Base-by-base conservation (phyloP, 2,797 vertebrate species). In the Pygocentrus nattereri region DNA sequence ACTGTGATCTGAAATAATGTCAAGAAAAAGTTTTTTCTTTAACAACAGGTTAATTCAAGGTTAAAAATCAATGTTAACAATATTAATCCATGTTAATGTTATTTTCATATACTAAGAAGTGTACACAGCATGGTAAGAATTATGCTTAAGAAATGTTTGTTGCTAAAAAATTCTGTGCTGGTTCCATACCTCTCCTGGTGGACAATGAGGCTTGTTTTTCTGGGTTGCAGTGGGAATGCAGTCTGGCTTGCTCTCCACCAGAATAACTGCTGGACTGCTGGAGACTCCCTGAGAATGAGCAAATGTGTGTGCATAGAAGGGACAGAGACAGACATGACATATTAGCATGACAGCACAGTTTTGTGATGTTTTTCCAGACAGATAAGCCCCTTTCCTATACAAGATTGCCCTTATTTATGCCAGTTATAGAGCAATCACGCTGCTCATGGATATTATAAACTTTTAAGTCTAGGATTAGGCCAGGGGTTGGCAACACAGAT, bases 181-280 rank as follows among this genome's bases (percentile, higher is more conserved):
- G 47, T 88, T 69, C n/a, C 2, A 10, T 84, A 94, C 94, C 93
- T 90, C 90, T 90, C 81, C 76, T 80, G 69, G 70, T 75, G 56
- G 90, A 82, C 73, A 88, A 78, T 87, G 90, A 87, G 49, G 85
- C 76, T 31, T 23, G 79, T 82, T 88, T 89, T 79, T 92, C 91
- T 58, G 88, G 85, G 83, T 86, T 90, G 85, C 90, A 90, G 83
- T 88, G 86, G 0, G 87, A 81, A 0, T 85, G 87, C 18, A 92
- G 80, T 83, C 88, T 84, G 78, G 80, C 91, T 81, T 94, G 92
- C 80, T 95, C 93, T 68, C 92, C 87, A 79, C 91, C 91, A 12
- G 90, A 93, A 76, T 91, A 91, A 90, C 91, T 92, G 87, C 92
- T 92, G 18, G 91, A 92, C 83, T 93, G 94, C 73, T 93, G 94